Conservation (phyloP, 2,888 invertebrate genomes). For the Drosophila testacea region DNA sequence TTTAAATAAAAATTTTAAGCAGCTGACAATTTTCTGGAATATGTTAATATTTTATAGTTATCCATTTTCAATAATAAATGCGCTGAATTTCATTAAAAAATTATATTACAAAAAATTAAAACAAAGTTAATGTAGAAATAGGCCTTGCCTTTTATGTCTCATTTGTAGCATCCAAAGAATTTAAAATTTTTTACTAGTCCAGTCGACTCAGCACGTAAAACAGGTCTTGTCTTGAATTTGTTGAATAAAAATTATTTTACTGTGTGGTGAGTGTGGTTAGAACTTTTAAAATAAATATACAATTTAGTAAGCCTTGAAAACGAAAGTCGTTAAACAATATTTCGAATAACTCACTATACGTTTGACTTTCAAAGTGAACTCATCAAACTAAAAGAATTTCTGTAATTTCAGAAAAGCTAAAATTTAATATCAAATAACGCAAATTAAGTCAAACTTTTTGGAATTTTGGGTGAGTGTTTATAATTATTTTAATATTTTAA, state of each 20-base stretch:
- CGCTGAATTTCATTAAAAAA: too few species aligned
- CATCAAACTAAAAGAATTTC: slow-evolving; percentile 29
- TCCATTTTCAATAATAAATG: too few species aligned
- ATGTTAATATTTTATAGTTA: too few species aligned
- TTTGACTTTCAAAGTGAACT: slow-evolving; percentile 41
- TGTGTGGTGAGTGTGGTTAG: slow-evolving; percentile 50
- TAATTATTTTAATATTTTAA: too few species aligned
- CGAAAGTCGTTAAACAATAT: background rate
- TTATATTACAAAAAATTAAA: too few species aligned
- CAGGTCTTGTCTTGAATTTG: slow-evolving; percentile 55
- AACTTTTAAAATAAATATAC: slow-evolving; percentile 5
- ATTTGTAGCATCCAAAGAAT: background rate
- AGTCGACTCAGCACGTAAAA: slow-evolving; percentile 56
- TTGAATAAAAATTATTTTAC: slow-evolving; percentile 32
- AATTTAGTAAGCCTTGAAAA: slow-evolving; percentile 35
- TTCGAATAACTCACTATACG: slow-evolving; percentile 37
- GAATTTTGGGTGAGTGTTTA: slow-evolving; percentile 44
- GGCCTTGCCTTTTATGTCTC: slow-evolving; percentile 24
- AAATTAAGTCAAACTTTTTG: slow-evolving; percentile 6
- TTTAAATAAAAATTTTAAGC: too few species aligned
- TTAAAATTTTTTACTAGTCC: slow-evolving; percentile 34
- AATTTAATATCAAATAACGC: slow-evolving; percentile 11
- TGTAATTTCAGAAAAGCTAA: slow-evolving; percentile 17
- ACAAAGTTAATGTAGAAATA: background rate
- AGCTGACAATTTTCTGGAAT: too few species aligned